Percentiles rank a stretch among this genome's conserved stretches.
These are phyloP conservation scores for Hemichromis elongatus DNA, from an alignment of 2,113 vertebrate species.

Conservation along the genomic window DNA sequence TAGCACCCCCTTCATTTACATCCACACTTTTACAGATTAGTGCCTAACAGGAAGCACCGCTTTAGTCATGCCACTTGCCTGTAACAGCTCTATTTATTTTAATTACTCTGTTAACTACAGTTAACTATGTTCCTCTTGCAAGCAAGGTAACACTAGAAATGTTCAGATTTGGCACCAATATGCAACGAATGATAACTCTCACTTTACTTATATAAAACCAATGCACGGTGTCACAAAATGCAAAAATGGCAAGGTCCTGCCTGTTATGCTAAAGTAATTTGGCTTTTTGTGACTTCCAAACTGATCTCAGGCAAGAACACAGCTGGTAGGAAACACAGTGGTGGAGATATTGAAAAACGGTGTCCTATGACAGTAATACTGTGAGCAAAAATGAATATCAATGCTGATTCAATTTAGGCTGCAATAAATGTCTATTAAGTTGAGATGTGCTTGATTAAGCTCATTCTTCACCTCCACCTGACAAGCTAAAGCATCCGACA, in stretches of 20 bases:
- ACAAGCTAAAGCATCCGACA: not conserved
- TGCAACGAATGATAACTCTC: not conserved
- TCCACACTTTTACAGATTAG: not conserved
- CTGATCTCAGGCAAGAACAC: not conserved
- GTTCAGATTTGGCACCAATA: not conserved
- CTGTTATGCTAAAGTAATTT: not conserved
- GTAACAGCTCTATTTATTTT: not conserved
- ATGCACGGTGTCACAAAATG: not conserved
- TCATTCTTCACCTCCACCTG: constrained; percentile 41
- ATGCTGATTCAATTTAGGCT: constrained; percentile 31
- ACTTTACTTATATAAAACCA: not conserved
- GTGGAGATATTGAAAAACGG: not conserved
- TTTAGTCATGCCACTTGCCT: not conserved
- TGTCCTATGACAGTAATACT: not conserved
- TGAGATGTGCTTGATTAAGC: constrained; percentile 40
- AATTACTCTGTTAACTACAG: not conserved
- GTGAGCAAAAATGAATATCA: constrained; percentile 40
- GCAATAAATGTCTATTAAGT: constrained; percentile 43
- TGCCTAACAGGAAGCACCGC: not conserved
- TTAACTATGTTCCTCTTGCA: not conserved
- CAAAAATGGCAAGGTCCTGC: not conserved
- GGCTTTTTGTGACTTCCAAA: not conserved
- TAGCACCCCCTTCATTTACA: constrained; percentile 26
- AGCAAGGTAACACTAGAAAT: not conserved
- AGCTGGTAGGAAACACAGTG: not conserved